Percentiles rank a stretch among this genome's conserved stretches.
Evolutionary conservation across 2,797 vertebrate genomes (phyloP).

Genomic region (Sarcophilus harrisii): DNA sequence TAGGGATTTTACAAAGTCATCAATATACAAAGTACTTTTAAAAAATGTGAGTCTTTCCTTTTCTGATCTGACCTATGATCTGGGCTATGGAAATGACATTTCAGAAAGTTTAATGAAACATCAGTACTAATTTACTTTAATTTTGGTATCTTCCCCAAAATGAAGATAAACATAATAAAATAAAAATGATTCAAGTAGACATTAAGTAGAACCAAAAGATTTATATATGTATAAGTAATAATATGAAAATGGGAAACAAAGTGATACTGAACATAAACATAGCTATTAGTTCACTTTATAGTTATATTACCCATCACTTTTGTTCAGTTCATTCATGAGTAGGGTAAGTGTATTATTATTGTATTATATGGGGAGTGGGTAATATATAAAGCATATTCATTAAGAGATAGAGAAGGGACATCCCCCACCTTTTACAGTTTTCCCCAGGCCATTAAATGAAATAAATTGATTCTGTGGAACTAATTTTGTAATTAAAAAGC

Average conservation of each 20-base stretch:
- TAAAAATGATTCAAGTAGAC: constrained; percentile 31
- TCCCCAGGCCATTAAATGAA: constrained; percentile 87
- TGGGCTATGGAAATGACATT: neutral
- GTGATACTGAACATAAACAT: neutral
- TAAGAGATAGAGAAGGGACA: constrained; percentile 50
- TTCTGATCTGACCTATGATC: neutral
- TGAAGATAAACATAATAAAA: constrained; percentile 54
- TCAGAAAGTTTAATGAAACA: constrained; percentile 30
- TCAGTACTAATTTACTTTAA: constrained; percentile 13
- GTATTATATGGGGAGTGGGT: neutral
- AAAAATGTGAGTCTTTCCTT: neutral
- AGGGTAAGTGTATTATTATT: neutral
- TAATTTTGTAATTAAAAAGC: constrained; percentile 92
- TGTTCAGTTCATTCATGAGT: neutral
- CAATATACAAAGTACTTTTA: neutral
- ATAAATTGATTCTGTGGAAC: constrained; percentile 87
- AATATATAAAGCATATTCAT: constrained; percentile 43
- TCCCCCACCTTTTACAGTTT: constrained; percentile 79
- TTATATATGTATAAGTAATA: constrained; percentile 23
- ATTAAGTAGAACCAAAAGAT: constrained; percentile 1
- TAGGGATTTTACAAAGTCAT: neutral
- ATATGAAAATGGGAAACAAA: constrained; percentile 37
- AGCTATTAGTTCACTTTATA: constrained; percentile 14
- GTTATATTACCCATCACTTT: neutral
- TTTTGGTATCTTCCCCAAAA: constrained; percentile 26